Conservation (phyloP, 2,113 vertebrate species). For the Lynx canadensis region DNA sequence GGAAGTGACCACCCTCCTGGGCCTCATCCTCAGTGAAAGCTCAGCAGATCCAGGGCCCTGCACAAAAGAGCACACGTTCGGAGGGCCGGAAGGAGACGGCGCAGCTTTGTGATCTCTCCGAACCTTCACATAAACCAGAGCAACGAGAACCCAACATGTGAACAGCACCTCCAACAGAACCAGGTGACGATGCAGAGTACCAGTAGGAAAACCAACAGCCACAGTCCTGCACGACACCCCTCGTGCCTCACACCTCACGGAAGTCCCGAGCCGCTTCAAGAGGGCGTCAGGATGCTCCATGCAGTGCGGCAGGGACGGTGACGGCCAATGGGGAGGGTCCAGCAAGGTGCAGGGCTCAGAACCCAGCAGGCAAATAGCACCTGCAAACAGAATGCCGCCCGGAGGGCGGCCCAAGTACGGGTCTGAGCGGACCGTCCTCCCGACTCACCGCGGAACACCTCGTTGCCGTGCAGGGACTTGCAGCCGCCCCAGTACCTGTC, state of each 20-base stretch:
- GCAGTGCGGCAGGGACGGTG: not conserved
- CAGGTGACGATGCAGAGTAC: not conserved
- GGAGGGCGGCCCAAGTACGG: not conserved
- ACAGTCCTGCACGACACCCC: not conserved
- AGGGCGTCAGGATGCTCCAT: not conserved
- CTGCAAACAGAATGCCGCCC: not conserved
- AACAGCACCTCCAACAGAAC: not conserved
- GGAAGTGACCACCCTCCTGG: not conserved
- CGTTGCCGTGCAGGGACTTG: slow-evolving; percentile 85
- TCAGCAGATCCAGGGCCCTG: not conserved
- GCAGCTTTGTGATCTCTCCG: not conserved
- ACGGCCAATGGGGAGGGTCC: not conserved
- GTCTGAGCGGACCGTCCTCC: not conserved
- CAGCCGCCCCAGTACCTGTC: slow-evolving; percentile 88
- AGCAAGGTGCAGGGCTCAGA: no score
- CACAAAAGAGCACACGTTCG: no score
- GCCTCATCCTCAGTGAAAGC: not conserved
- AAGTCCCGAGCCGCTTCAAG: not conserved
- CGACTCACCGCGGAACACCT: slow-evolving; percentile 89
- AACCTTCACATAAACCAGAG: not conserved
- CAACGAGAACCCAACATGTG: not conserved
- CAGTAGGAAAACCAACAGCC: not conserved
- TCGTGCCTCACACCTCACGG: not conserved
- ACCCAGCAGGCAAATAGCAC: not conserved
- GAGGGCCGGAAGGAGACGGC: not conserved